Base-by-base conservation (phyloP, 2,797 vertebrate species). In the Pantherophis alleghaniensis region DNA sequence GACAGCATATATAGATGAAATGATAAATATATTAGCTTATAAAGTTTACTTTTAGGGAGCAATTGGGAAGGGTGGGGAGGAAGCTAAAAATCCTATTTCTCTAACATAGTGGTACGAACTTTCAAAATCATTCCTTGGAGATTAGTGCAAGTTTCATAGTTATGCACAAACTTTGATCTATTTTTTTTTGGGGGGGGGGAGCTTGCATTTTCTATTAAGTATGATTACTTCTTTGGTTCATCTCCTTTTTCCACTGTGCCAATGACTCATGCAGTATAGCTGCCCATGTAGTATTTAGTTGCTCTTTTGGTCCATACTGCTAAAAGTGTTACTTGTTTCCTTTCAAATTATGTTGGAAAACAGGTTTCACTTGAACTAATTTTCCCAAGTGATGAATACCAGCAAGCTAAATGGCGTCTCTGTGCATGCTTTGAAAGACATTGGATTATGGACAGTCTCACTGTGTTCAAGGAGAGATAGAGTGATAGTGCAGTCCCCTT, bases 261-360 rank as follows among this genome's bases (percentile, higher is more conserved):
- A 61, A 42, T 37, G n/a, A 55, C n/a, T 79, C 20, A 61, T 57
- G 66, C 63, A 83, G n/a, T 56, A 42, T 55, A 51, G 88, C 6
- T 28, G 11, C 55, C 51, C 0, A 0, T 60, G 22, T 18, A 88
- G 32, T 55, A 47, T 92, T 95, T 74, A 91, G 60, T 94, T 94
- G 69, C 89, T 92, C 94, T 91, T 86, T 94, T 57, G 94, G n/a
- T 88, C 94, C 79, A 5, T 90, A 55, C n/a, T 90, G 87, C 95
- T 88, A 94, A 92, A 95, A 94, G 91, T 94, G 90, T 1, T 26
- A 69, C 92, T 95, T 96, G 87, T 94, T 96, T 95, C 92, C 91
- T 87, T 95, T 93, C 61, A 92, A 90, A 92, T 79, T 89, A 91
- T 92, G 24, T 79, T 94, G n/a, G 55, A 92, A 96, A 97, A 86